These are phyloP conservation scores for Threskiornis aethiopicus DNA, from an alignment of 2,797 vertebrate species.

Conservation along the genomic window DNA sequence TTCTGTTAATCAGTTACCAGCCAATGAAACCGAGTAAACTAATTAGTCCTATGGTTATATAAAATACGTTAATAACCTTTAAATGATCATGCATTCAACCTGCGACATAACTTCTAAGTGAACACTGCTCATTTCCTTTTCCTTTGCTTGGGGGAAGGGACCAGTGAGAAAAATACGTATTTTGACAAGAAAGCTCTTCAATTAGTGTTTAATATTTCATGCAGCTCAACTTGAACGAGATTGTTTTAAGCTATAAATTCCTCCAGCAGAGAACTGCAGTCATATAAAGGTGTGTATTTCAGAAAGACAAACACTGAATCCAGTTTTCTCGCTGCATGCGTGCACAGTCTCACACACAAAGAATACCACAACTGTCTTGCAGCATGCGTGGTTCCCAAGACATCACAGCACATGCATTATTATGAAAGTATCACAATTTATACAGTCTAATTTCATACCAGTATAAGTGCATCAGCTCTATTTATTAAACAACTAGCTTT, in stretches of 20 bases:
- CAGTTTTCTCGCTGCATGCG: conserved; percentile 19
- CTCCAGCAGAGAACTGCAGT: conserved; percentile 56
- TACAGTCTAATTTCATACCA: background rate
- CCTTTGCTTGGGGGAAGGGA: conserved; percentile 43
- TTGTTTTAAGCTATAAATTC: background rate
- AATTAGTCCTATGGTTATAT: background rate
- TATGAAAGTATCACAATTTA: background rate
- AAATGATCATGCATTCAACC: conserved; percentile 63
- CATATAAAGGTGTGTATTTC: conserved; percentile 38
- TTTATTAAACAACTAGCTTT: conserved; percentile 55
- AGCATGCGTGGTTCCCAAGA: conserved; percentile 58
- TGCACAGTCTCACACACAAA: conserved; percentile 29
- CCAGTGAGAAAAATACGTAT: conserved; percentile 33
- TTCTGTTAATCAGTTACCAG: conserved; percentile 60
- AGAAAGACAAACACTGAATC: conserved; percentile 19
- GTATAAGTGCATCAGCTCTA: conserved; percentile 43
- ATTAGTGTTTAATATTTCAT: conserved; percentile 19
- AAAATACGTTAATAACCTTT: conserved; percentile 39
- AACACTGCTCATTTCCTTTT: conserved; percentile 35
- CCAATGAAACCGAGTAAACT: conserved; percentile 7
- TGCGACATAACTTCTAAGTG: background rate
- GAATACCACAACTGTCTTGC: conserved; percentile 14
- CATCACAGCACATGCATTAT: conserved; percentile 54
- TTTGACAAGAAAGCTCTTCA: conserved; percentile 33
- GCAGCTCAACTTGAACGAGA: conserved; percentile 34